Percentiles rank a stretch among this genome's conserved stretches.
Evolutionary conservation across 1,140 invertebrate species (phyloP).

Genomic region (Onthophagus taurus): DNA sequence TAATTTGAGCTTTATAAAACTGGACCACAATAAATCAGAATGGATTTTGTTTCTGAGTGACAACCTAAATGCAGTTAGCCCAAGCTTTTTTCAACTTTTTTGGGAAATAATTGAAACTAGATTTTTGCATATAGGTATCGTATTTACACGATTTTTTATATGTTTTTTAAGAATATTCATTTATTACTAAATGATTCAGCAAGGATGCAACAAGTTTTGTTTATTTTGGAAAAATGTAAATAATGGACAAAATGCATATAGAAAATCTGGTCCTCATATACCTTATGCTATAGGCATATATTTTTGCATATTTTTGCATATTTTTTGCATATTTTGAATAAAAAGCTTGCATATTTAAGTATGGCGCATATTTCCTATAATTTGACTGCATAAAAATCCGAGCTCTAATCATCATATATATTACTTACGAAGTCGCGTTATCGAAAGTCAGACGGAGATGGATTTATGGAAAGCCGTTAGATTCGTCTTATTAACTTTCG

Average conservation of each 20-base stretch:
- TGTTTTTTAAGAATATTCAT: neutral
- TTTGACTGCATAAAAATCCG: too few species aligned
- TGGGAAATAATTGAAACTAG: neutral
- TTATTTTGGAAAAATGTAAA: neutral
- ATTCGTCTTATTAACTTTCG: too few species aligned
- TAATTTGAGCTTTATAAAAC: too few species aligned
- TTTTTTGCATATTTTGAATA: too few species aligned
- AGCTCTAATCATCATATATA: too few species aligned
- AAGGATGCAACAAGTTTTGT: neutral
- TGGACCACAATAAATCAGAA: neutral
- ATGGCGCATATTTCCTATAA: too few species aligned
- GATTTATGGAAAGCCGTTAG: too few species aligned
- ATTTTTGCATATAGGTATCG: neutral
- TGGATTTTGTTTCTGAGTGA: neutral
- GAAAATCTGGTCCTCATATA: conserved; percentile 7
- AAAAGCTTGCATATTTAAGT: too few species aligned
- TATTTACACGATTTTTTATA: neutral
- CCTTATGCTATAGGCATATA: too few species aligned
- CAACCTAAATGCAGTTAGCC: conserved; percentile 1
- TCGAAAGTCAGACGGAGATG: too few species aligned
- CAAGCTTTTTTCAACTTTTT: conserved; percentile 1
- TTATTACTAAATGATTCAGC: neutral
- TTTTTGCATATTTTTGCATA: too few species aligned
- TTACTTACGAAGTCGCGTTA: too few species aligned
- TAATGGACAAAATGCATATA: conserved; percentile 9